Evolutionary conservation across 2,888 invertebrate genomes (phyloP).

Genomic region (Lepidonotus clava): DNA sequence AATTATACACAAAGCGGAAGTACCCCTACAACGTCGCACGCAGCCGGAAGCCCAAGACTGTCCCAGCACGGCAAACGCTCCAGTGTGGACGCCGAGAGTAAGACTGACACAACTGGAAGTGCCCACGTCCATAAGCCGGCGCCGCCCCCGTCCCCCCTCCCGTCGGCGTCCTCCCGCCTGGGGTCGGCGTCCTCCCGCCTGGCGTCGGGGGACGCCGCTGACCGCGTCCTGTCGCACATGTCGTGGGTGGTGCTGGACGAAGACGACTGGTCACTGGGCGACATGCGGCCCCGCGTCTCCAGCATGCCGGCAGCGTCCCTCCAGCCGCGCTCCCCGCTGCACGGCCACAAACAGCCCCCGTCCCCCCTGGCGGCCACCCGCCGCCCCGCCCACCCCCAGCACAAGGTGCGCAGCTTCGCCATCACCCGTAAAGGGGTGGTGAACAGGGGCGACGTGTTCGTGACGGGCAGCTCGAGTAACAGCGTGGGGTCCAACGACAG

Average conservation of each 20-base stretch:
- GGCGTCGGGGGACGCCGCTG: background rate
- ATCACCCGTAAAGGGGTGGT: constrained; percentile 50
- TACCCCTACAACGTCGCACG: no score
- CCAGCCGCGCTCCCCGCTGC: background rate
- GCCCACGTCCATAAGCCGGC: background rate
- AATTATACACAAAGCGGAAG: no score
- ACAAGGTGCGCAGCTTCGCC: constrained; percentile 50
- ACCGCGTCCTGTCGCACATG: constrained; percentile 19
- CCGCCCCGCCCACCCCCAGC: background rate
- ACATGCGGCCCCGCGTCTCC: constrained; percentile 54
- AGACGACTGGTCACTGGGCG: constrained; percentile 48
- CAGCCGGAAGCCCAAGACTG: no score
- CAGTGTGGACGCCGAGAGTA: no score
- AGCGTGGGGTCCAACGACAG: constrained; percentile 51
- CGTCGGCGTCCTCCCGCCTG: background rate
- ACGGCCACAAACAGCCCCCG: background rate
- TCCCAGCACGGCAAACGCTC: no score
- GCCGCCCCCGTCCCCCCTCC: background rate
- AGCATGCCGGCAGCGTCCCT: constrained; percentile 47
- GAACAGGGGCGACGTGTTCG: constrained; percentile 25
- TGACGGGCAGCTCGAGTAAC: background rate
- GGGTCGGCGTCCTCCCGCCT: background rate
- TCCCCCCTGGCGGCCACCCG: background rate
- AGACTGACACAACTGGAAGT: background rate
- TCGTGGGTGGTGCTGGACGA: constrained; percentile 18